Evolutionary conservation across 2,113 vertebrate species (phyloP).

Genomic region (Noturus placidus): DNA sequence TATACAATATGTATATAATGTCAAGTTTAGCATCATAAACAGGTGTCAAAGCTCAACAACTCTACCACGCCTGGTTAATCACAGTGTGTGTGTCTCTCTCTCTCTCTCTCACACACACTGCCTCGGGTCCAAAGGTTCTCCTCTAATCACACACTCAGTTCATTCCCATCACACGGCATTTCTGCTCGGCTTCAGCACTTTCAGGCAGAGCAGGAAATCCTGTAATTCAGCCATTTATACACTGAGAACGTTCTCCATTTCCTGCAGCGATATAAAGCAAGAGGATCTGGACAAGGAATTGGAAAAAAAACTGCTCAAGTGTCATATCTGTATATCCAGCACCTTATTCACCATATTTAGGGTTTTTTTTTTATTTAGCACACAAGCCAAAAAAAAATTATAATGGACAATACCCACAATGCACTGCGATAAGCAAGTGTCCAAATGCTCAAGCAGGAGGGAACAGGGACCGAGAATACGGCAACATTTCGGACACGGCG

Average conservation of each 20-base stretch:
- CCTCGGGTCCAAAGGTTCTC: slow-evolving; percentile 11
- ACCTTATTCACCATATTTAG: not conserved
- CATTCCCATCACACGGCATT: not conserved
- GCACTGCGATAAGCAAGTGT: not conserved
- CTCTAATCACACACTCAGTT: not conserved
- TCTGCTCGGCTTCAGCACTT: not conserved
- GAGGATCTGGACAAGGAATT: not conserved
- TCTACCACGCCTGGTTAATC: not conserved
- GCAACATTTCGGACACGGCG: not conserved
- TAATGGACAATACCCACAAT: not conserved
- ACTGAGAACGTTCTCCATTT: not conserved
- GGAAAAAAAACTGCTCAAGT: not conserved
- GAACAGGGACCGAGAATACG: not conserved
- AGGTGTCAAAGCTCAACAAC: not conserved
- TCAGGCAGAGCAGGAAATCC: not conserved
- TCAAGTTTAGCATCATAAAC: not conserved
- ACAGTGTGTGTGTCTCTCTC: not conserved
- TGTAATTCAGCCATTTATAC: too few relatives aligned
- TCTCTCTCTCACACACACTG: not conserved
- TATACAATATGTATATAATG: too few relatives aligned
- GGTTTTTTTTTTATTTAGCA: not conserved
- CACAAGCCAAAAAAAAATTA: not conserved
- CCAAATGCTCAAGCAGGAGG: not conserved
- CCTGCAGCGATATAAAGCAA: not conserved
- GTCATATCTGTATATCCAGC: not conserved